Evolutionary conservation across 2,888 invertebrate species (phyloP).

Genomic region (Lagria hirta): DNA sequence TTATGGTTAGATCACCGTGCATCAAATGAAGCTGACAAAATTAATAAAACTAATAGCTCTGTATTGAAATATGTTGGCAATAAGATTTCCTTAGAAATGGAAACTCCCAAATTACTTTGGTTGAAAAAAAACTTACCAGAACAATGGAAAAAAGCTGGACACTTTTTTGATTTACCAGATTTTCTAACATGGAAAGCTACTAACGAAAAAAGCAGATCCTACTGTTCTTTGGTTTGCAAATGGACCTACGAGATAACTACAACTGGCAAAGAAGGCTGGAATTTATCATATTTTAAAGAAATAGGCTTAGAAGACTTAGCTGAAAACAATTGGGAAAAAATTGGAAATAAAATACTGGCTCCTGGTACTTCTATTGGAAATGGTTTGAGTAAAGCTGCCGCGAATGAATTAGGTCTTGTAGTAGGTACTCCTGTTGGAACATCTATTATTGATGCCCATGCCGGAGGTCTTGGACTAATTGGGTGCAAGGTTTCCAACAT

Average conservation of each 20-base stretch:
- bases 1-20: conserved; percentile 95
- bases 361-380: conserved; percentile 73
- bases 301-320: conserved; percentile 77
- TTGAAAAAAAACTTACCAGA: conserved; percentile 69
- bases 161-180: conserved; percentile 91
- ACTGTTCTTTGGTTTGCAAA: conserved; percentile 92
- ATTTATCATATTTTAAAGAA: conserved; percentile 65
- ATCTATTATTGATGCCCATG: conserved; percentile 94
- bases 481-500: conserved; percentile 63
- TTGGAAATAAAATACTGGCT: conserved; percentile 67
- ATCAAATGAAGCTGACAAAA: conserved; percentile 72
- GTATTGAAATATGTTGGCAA: conserved; percentile 87
- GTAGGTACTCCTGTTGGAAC: conserved; percentile 79
- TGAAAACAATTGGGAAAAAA: conserved; percentile 65
- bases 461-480: conserved; percentile 87
- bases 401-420: conserved; percentile 68
- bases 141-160: conserved; percentile 70
- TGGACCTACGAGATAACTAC: conserved; percentile 82
- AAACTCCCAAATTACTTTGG: conserved; percentile 93
- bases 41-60: conserved; percentile 74
- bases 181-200: conserved; percentile 93
- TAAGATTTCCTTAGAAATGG: conserved; percentile 94
- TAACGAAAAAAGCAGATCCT: conserved; percentile 71
- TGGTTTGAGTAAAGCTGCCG: conserved; percentile 65
- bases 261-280: conserved; percentile 67